Evolutionary conservation across 2,797 vertebrate genomes (phyloP), one percentile per base, ranked within the genome.

Genomic region (Labeo calbasu): DNA sequence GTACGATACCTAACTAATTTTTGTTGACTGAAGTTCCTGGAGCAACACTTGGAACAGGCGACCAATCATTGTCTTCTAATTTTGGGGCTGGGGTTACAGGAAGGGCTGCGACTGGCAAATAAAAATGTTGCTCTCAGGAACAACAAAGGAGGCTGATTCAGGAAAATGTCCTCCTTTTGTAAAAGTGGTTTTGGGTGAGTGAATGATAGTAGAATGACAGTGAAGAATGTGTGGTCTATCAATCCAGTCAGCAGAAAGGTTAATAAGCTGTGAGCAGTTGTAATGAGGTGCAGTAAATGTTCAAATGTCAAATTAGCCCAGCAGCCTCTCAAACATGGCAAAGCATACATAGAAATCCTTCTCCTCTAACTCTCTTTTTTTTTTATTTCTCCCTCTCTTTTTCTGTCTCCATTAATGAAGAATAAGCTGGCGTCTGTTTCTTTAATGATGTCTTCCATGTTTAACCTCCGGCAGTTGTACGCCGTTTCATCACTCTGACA

Each of bases 271-370:
- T 72, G 69, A 51, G 69, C 55, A 11, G 69, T 32, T 72, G 69
- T 85, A 85, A 85, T 85, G 69, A 85, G 69, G 46, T 85, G 59
- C 57, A 55, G 69, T 53, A 63, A 79, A 72, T 57, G 50, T 73
- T 46, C n/a, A 85, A 53, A 65, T 55, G 69, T 82, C 69, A 63
- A 72, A 82, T 36, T 57, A 83, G 13, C 71, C 70, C 77, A 61
- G 53, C 51, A 55, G 32, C 25, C 63, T 70, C 84, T 43, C 32
- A 23, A 19, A 28, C 25, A n/a, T 4, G 55, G 69, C 55, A 36
- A n/a, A 15, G 40, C 53, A 50, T n/a, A 82, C 25, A 5, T 25
- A 28, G 55, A 61, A 73, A 76, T 85, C 78, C 43, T 61, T 36
- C 15, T 9, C 59, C 2, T 50, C 50, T 25, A 32, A 68, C n/a